phyloP scores from a whole-genome alignment of 2,113 vertebrate genomes.

The Verasper variegatus region DNA sequence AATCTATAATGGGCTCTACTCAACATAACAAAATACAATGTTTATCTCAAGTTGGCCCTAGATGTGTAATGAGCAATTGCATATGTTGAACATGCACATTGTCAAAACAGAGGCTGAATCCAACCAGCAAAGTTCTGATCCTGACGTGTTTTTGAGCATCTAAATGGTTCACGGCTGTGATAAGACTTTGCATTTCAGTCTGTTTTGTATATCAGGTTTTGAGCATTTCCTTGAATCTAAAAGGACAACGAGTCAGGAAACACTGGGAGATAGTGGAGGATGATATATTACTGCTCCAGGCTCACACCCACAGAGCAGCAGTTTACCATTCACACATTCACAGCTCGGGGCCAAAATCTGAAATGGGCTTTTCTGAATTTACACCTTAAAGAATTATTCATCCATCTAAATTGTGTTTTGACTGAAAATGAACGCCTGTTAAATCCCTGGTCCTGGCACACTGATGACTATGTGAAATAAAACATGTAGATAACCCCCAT shows the following conservation, averaged over 20 bases:
- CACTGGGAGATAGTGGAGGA: neutral
- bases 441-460: too few relatives aligned
- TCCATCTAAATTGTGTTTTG: too few relatives aligned
- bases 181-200: neutral
- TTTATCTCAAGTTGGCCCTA: neutral
- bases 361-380: too few relatives aligned
- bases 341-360: too few relatives aligned
- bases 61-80: neutral
- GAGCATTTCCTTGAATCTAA: slow-evolving; percentile 28
- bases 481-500: too few relatives aligned
- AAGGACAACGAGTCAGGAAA: slow-evolving; percentile 46
- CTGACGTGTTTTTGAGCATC: too few relatives aligned
- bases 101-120: neutral
- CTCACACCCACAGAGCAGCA: neutral
- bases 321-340: neutral
- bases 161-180: too few relatives aligned
- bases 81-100: neutral
- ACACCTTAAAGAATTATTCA: too few relatives aligned
- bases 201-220: slow-evolving; percentile 15
- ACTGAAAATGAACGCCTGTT: too few relatives aligned
- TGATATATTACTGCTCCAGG: neutral
- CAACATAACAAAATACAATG: neutral
- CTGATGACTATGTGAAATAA: too few relatives aligned
- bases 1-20: neutral
- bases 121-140: too few relatives aligned